Conservation (phyloP, 2,888 invertebrate species). For the Apamea sordens region DNA sequence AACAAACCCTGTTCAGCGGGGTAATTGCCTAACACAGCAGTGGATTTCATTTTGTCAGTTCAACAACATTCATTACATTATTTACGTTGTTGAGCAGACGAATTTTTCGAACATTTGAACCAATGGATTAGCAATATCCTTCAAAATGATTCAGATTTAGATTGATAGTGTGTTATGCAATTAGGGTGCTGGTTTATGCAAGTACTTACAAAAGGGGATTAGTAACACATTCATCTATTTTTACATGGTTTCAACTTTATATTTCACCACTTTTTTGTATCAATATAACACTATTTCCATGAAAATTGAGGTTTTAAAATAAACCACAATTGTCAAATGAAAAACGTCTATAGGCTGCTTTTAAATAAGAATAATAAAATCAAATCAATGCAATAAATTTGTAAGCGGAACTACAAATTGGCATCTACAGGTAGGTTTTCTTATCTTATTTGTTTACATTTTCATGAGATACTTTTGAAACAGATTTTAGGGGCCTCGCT, state of each 20-base stretch:
- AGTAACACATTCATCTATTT: neutral
- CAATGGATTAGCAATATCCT: too few relatives aligned
- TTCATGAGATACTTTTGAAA: neutral
- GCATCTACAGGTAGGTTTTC: too few relatives aligned
- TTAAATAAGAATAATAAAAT: neutral
- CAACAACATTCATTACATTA: neutral
- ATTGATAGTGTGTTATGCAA: neutral
- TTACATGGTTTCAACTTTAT: too few relatives aligned
- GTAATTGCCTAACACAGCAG: neutral
- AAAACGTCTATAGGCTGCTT: neutral
- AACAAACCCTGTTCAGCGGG: neutral
- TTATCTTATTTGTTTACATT: neutral
- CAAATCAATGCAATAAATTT: neutral
- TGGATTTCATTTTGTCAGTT: neutral
- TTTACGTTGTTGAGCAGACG: too few relatives aligned
- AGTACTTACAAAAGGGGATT: too few relatives aligned
- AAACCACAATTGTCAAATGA: neutral
- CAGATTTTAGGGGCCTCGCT: neutral
- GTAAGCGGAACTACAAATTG: neutral
- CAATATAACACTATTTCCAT: too few relatives aligned
- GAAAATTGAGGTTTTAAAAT: too few relatives aligned
- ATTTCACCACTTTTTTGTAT: neutral
- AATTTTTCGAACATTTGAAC: too few relatives aligned
- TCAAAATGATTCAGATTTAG: too few relatives aligned
- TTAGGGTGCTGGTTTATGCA: neutral